Base-by-base conservation (phyloP, 1,140 invertebrate species). In the Drosophila sproati region DNA sequence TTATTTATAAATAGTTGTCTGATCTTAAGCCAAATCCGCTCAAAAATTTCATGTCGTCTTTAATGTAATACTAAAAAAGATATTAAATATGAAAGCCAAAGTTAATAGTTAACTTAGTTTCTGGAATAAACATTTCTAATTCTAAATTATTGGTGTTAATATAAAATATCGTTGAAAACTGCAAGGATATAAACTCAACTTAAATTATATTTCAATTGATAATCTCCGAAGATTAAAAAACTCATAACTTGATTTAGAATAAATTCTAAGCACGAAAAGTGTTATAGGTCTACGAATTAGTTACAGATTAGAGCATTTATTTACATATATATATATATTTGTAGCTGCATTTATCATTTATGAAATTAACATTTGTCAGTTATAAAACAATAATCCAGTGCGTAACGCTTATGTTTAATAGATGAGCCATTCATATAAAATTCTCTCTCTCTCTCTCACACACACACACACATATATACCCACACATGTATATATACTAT, bases 381-480 rank as follows among this genome's bases (percentile, higher is more conserved):
- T 50, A 62, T 74, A 55, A 75, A 70, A 63, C 12, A 63, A 63
- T 41, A 41, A 60, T 54, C 35, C 37, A 41, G 48, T 34, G 10
- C 47, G 29, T 31, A n/a, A 4, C 12, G n/a, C n/a, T 47, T 20
- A 47, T 41, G 12, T 56, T 52, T 37, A 51, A 56, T 50, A 55
- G 29, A 50, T 41, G 29, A 59, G 6, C 43, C 45, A 34, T n/a
- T 5, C 4, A 34, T 28, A 32, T 37, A 43, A 50, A 34, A 48
- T 39, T 35, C 43, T 43, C 35, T 20, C 12, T 20, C 50, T 12
- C 48, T 35, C 43, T 43, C 35, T 12, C 72, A 61, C 31, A 66
- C 51, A 51, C 41, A 59, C 63, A 60, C 32, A 50, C 28, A 34
- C 34, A 20, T n/a, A 12, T 5, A 5, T 7, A 29, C 20, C 31